Base-by-base conservation (phyloP, 2,888 invertebrate genomes). In the Drosophila robusta region DNA sequence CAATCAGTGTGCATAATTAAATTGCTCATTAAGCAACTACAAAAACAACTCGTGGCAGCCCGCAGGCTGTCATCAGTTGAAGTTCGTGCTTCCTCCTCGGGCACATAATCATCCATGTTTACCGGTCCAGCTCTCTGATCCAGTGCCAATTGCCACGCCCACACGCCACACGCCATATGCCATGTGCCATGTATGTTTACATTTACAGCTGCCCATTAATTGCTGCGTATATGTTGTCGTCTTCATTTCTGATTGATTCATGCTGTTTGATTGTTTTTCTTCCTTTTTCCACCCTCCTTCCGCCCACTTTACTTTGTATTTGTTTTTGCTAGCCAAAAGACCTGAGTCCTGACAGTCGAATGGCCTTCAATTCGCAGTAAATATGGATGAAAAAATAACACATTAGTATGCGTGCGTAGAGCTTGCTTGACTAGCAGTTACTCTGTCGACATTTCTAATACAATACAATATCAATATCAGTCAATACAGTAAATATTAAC, bases 1-100 rank as follows among this genome's bases (percentile, higher is more conserved):
- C 87, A 86, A 88, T 83, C 80, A 88, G 67, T 63, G 55, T 70
- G 71, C 71, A 82, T 88, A 86, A 88, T 88, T 88, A 70, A 82
- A 72, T 80, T 72, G 70, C 68, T 78, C 76, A 85, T 87, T 81
- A 81, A 64, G 57, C 58, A 71, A 14, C 26, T 34, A 18, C 46
- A 63, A 44, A 47, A 61, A 34, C n/a, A 29, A 38, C n/a, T 3
- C 11, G 11, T 1, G 12, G 2, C 8, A 7, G 5, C 22, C 39
- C 52, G 24, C 42, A 36, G 73, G 55, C 72, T 50, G 32, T 49
- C 58, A 32, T 41, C 34, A 42, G 18, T 45, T 57, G 9, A 26
- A 44, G 36, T 56, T 63, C 16, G 36, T 46, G 44, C 9, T 29
- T 5, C 9, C 4, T 24, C 7, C 29, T 2, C 24, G 24, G 8